phyloP scores from a whole-genome alignment of 1,140 invertebrate species.

The Drosophila setifemur region DNA sequence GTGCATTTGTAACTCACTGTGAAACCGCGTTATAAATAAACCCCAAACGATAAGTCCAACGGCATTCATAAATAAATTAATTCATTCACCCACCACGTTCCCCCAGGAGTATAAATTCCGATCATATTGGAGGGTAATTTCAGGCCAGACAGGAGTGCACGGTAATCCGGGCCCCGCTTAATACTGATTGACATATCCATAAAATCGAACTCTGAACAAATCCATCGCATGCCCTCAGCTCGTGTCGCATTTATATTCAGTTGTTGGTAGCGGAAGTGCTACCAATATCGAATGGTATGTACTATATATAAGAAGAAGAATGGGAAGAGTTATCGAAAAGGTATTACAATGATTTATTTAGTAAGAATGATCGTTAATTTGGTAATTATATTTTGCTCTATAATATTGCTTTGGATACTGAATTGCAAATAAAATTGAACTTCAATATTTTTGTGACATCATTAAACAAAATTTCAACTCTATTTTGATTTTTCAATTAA shows the following conservation, averaged over 20 bases:
- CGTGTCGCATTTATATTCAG: slow-evolving; percentile 13
- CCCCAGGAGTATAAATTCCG: neutral
- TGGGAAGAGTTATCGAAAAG: too few species aligned
- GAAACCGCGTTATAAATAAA: slow-evolving; percentile 70
- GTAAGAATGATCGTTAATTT: neutral
- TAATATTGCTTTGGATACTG: too few species aligned
- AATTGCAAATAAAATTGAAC: too few species aligned
- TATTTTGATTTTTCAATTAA: too few species aligned
- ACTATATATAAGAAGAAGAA: too few species aligned
- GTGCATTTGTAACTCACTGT: slow-evolving; percentile 56
- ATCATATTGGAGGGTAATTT: slow-evolving; percentile 8
- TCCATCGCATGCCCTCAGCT: slow-evolving; percentile 27
- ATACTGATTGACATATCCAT: slow-evolving; percentile 61
- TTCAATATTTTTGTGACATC: too few species aligned
- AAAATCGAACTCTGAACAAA: slow-evolving; percentile 20
- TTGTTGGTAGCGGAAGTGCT: slow-evolving; percentile 21
- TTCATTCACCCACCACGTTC: slow-evolving; percentile 20
- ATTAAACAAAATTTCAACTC: too few species aligned
- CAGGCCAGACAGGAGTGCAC: slow-evolving; percentile 11
- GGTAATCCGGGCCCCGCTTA: slow-evolving; percentile 50
- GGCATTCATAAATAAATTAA: slow-evolving; percentile 55
- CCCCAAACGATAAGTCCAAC: slow-evolving; percentile 39
- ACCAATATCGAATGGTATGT: neutral
- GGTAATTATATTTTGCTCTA: neutral
- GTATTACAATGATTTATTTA: too few species aligned